Evolutionary conservation across 2,888 invertebrate species (phyloP).

Genomic region (Dendrolimus pini): DNA sequence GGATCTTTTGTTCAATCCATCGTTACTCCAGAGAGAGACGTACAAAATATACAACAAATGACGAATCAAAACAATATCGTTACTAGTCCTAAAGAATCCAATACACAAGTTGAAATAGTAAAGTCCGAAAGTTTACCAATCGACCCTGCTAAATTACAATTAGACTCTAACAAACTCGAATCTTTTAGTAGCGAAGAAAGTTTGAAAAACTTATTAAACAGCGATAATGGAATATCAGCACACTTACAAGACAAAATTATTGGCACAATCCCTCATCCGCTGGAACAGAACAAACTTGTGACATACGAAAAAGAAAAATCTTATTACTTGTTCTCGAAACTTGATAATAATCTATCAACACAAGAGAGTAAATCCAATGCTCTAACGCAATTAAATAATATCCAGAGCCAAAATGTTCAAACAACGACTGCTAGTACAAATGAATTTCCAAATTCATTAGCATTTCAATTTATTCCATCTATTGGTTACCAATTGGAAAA

Average conservation of each 20-base stretch:
- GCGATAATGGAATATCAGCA: constrained; percentile 53
- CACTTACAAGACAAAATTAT: constrained; percentile 59
- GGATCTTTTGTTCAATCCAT: constrained; percentile 24
- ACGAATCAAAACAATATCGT: constrained; percentile 19
- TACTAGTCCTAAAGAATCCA: constrained; percentile 23
- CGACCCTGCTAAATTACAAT: constrained; percentile 37
- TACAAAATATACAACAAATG: constrained; percentile 12
- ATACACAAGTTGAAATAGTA: constrained; percentile 43
- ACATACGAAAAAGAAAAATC: constrained; percentile 63
- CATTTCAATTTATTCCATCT: constrained; percentile 55
- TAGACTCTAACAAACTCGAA: constrained; percentile 27
- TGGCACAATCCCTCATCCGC: constrained; percentile 59
- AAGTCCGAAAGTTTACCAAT: constrained; percentile 39
- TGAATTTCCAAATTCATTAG: constrained; percentile 26
- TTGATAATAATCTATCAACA: constrained; percentile 29
- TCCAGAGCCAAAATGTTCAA: constrained; percentile 10
- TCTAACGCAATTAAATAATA: constrained; percentile 15
- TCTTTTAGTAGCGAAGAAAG: constrained; percentile 38
- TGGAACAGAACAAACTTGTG: constrained; percentile 50
- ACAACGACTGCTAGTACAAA: constrained; percentile 10
- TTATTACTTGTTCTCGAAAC: constrained; percentile 53
- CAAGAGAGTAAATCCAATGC: constrained; percentile 20
- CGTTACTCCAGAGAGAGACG: constrained; percentile 20
- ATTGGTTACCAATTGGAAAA: constrained; percentile 52
- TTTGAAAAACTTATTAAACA: constrained; percentile 36